Percentiles rank a stretch among this genome's conserved stretches.
These are phyloP conservation scores for Saccopteryx leptura DNA, from an alignment of 2,113 vertebrate species.

Conservation along the genomic window DNA sequence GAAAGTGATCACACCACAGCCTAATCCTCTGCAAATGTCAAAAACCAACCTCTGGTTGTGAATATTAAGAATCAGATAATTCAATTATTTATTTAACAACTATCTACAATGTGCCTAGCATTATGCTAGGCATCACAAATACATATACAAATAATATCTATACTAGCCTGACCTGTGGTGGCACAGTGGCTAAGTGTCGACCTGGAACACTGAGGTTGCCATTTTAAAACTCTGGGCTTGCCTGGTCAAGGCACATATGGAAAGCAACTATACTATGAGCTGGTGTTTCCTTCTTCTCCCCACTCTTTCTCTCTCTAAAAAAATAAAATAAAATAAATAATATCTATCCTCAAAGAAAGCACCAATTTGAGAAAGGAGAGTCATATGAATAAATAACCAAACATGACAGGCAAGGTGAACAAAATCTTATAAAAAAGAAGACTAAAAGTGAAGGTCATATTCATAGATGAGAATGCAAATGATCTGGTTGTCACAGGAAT, in stretches of 20 bases:
- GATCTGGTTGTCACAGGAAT: neutral
- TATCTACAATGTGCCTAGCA: neutral
- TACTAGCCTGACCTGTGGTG: neutral
- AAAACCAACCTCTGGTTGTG: neutral
- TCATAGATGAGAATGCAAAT: neutral
- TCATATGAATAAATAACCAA: neutral
- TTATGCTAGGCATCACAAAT: neutral
- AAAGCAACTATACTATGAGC: no score
- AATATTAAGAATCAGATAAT: constrained; percentile 1
- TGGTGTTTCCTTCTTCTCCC: no score
- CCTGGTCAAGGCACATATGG: no score
- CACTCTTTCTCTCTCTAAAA: no score
- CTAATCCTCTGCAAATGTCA: neutral
- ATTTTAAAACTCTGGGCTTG: no score
- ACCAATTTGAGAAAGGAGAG: neutral
- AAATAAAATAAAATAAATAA: neutral
- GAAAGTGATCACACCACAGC: neutral
- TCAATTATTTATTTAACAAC: constrained; percentile 31
- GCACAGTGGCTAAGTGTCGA: no score
- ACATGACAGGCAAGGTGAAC: neutral
- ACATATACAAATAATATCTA: constrained; percentile 31
- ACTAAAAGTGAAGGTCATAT: neutral
- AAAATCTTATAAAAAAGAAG: constrained; percentile 14
- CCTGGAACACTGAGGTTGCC: no score
- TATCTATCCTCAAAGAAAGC: neutral